These are phyloP conservation scores for Pelecanus crispus DNA, from an alignment of 2,113 vertebrate species.

Conservation along the genomic window DNA sequence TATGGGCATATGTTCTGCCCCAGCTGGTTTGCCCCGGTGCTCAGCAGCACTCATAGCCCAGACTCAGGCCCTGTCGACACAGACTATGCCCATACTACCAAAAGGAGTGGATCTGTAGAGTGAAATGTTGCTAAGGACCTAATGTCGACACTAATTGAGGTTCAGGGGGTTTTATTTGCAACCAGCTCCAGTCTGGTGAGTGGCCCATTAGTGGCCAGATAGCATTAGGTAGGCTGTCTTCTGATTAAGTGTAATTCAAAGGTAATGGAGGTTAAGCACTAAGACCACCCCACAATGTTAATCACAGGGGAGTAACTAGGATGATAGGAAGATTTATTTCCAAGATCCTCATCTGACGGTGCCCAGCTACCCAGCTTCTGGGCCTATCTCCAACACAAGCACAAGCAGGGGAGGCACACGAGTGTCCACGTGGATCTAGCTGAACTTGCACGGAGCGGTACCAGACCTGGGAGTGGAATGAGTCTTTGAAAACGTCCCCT, in stretches of 20 bases:
- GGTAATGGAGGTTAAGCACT: neutral
- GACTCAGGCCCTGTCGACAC: neutral
- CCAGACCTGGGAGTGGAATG: neutral
- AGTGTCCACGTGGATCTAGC: rapidly evolving
- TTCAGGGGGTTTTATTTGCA: neutral
- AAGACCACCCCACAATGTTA: neutral
- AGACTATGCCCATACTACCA: neutral
- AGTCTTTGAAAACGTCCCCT: neutral
- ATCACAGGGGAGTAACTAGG: neutral
- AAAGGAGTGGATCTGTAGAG: neutral
- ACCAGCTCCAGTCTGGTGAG: neutral
- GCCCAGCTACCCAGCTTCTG: neutral
- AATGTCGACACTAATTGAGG: neutral
- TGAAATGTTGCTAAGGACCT: neutral
- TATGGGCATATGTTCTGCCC: neutral
- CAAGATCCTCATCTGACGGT: neutral
- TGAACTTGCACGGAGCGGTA: neutral
- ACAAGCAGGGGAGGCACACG: neutral
- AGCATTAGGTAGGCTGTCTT: neutral
- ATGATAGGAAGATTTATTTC: neutral
- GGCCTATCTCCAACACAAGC: neutral
- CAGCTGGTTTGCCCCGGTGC: neutral
- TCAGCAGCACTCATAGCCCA: neutral
- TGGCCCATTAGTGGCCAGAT: neutral
- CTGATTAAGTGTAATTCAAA: neutral